Evolutionary conservation across 2,888 invertebrate genomes (phyloP), one percentile per base, ranked within the genome.

Genomic region (Apotomis betuletana): DNA sequence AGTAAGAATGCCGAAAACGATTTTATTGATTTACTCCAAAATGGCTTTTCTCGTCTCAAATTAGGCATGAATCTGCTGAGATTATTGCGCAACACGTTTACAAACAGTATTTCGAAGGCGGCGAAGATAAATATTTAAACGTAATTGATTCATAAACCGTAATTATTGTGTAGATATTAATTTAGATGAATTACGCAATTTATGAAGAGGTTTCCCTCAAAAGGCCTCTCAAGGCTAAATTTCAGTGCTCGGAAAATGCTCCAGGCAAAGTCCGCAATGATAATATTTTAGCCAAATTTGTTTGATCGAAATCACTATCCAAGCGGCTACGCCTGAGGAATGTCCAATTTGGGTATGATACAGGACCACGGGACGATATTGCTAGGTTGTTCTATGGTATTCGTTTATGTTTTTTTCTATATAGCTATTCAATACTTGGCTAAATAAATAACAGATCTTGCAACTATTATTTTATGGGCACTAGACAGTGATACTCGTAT

Each of bases 11-110:
- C 44, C 36, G 12, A 64, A 44, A 55, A 41, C 41, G 36, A 44
- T 46, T 65, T 46, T 57, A 57, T 46, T 55, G 36, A 46, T 57
- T 65, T 65, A 41, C n/a, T 46, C 44, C 15, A 57, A 57, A 52
- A n/a, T 13, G 27, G 5, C 9, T 41, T 41, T 57, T 36, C 10
- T 13, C 41, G 54, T 41, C 27, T 41, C 41, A 63, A 54, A 52
- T 27, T 27, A 27, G 27, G 27, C 27, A 13, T 52, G 41, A 12
- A 52, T 52, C 52, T n/a, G 41, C 6, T 41, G 5, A 41, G 41
- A 41, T 41, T 3, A 55, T n/a, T 65, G 55, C 46, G 57, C n/a
- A 44, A 9, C 54, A 55, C 41, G 55, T 65, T 65, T 65, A 8
- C 12, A 44, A 57, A 57, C 8, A 44, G 9, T 60, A 46, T 46